Base-by-base conservation (phyloP, 2,797 vertebrate genomes). In the Xenentodon cancila region DNA sequence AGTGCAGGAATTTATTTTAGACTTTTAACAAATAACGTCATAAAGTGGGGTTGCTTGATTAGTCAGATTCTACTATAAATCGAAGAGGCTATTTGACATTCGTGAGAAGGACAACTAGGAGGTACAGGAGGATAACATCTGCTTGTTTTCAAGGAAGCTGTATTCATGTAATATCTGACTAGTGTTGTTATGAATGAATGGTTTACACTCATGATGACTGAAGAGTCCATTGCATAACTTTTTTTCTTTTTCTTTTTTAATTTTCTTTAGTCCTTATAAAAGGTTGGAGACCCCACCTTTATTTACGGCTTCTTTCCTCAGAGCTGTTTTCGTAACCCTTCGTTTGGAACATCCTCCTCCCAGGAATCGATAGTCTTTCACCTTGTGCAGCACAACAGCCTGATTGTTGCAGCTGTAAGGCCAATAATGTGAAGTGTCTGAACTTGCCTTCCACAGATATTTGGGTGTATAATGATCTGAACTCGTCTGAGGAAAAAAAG, bases 361-460 rank as follows among this genome's bases (percentile, higher is more conserved):
- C 63, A 32, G 64, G 74, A 82, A 92, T 92, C 88, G 72, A 90
- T 91, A 88, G 53, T 65, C 70, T 59, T 62, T 77, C 81, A 89
- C 82, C 83, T 81, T 80, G 73, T 79, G 71, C 53, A 66, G 77
- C 56, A 49, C 21, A 71, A 67, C 79, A 75, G 78, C 68, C 61
- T 79, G 81, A 88, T 84, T 77, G 74, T 79, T 71, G 43, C 68
- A 73, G 73, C 72, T 68, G 69, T 75, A 81, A 82, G 68, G 67
- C 64, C 71, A 75, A 55, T 79, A 88, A 87, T 84, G 76, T 84
- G 73, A 22, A 53, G 63, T 59, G 63, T 54, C 46, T 81, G 62
- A 63, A 65, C 75, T 56, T 47, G 53, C 50, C 22, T 69, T 65
- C 64, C 61, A 59, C 45, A 40, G 54, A 69, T 30, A 59, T 56